phyloP scores from a whole-genome alignment of 2,888 invertebrate species.

The Ennomos erosarius region DNA sequence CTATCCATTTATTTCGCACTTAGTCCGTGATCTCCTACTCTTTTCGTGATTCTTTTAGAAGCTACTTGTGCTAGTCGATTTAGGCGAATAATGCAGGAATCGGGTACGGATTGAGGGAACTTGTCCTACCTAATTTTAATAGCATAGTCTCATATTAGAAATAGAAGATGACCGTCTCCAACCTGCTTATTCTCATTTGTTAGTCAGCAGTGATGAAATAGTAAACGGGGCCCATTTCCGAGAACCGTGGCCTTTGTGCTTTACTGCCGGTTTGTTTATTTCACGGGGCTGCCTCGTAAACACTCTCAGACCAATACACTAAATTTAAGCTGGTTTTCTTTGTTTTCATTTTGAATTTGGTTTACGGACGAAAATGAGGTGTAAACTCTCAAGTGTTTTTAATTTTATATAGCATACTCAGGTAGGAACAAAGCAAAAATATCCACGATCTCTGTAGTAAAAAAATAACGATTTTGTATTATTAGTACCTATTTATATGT shows the following conservation, averaged over 20 bases:
- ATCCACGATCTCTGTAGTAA: no score
- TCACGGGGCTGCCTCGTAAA: conserved; percentile 77
- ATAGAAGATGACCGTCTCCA: no score
- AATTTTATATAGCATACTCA: no score
- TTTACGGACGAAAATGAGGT: conserved; percentile 40
- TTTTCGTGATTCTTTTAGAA: conserved; percentile 15
- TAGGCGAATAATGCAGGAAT: background rate
- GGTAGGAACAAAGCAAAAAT: no score
- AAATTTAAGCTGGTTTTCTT: conserved; percentile 74
- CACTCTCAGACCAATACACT: conserved; percentile 75
- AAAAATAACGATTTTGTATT: no score
- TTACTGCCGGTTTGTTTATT: conserved; percentile 79
- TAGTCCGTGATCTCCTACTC: conserved; percentile 11
- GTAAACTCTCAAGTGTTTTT: no score
- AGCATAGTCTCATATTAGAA: no score
- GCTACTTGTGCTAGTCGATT: conserved; percentile 1
- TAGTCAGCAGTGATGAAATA: conserved; percentile 65
- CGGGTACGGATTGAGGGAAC: no score
- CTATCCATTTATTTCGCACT: conserved; percentile 22
- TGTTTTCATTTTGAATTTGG: conserved; percentile 67
- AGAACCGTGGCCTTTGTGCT: conserved; percentile 72
- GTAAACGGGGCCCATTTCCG: conserved; percentile 67
- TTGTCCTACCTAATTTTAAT: no score
- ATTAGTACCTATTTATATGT: no score
- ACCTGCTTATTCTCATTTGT: no score